These are phyloP conservation scores for Dunckerocampus dactyliophorus DNA, from an alignment of 2,113 vertebrate genomes.

Conservation along the genomic window DNA sequence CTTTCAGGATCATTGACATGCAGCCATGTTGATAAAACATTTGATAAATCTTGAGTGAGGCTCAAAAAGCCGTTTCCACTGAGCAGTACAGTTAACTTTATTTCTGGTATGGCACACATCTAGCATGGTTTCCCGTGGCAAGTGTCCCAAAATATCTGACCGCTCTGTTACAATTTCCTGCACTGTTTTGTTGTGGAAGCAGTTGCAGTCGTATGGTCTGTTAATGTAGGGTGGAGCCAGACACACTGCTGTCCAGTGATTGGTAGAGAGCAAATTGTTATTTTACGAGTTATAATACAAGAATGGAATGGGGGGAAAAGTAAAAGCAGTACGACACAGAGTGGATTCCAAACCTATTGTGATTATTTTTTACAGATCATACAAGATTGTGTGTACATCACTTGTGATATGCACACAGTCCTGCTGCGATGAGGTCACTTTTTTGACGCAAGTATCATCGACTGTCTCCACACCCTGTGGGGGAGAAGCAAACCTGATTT, in stretches of 20 bases:
- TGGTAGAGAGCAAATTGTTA: not conserved
- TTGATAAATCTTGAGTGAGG: not conserved
- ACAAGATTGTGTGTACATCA: too few species aligned
- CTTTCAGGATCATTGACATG: constrained; percentile 29
- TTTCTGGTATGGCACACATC: not conserved
- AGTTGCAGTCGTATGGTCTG: too few species aligned
- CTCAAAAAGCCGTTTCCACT: not conserved
- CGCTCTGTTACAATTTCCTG: not conserved
- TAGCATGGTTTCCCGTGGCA: not conserved
- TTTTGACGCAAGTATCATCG: too few species aligned
- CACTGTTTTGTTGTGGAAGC: not conserved
- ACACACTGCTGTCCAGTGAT: not conserved
- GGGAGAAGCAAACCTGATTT: too few species aligned
- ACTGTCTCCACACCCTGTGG: too few species aligned
- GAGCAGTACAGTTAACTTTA: not conserved
- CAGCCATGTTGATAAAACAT: constrained; percentile 23
- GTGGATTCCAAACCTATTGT: too few species aligned
- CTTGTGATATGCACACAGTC: too few species aligned
- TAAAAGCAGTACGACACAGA: not conserved
- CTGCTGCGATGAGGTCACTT: too few species aligned
- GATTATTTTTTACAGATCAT: too few species aligned
- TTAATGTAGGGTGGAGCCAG: too few species aligned
- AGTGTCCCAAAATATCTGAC: not conserved
- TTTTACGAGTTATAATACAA: not conserved
- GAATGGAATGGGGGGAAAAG: not conserved